Percentiles rank a stretch among this genome's conserved stretches.
Conservation (phyloP, 2,797 vertebrate species). For the Psittacula derbiana region DNA sequence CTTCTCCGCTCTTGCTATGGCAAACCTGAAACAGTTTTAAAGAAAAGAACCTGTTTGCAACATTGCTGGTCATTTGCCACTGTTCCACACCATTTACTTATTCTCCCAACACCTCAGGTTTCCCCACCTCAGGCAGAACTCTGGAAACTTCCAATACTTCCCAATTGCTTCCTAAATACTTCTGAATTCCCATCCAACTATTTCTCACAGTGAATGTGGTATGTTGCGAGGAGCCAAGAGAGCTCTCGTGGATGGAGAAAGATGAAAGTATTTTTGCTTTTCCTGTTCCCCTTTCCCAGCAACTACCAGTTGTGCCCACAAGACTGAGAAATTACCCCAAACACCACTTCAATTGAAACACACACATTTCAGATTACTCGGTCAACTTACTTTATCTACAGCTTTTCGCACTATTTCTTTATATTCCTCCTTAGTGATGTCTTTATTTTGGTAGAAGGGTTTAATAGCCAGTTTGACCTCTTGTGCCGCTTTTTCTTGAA, state of each 20-base stretch:
- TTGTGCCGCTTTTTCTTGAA: conserved; percentile 92
- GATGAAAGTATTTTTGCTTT: neutral
- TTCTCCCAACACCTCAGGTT: neutral
- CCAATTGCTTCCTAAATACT: neutral
- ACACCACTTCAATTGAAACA: accelerated
- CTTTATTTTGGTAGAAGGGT: conserved; percentile 97
- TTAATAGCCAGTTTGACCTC: conserved; percentile 96
- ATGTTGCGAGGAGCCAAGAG: neutral
- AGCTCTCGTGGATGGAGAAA: neutral
- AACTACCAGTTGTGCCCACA: neutral
- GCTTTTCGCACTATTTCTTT: conserved; percentile 98
- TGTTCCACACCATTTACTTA: neutral
- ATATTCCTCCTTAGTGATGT: conserved; percentile 97
- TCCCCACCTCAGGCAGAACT: neutral
- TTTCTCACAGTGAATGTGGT: neutral
- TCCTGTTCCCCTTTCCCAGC: neutral
- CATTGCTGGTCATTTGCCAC: neutral
- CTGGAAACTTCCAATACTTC: neutral
- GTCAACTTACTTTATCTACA: conserved; percentile 90
- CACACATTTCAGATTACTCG: neutral
- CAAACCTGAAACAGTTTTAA: conserved; percentile 82
- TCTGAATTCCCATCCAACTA: neutral
- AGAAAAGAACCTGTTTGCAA: neutral
- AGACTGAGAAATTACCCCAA: neutral
- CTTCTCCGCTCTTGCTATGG: conserved; percentile 97